Conservation (phyloP, 2,113 vertebrate species). For the Daubentonia madagascariensis region DNA sequence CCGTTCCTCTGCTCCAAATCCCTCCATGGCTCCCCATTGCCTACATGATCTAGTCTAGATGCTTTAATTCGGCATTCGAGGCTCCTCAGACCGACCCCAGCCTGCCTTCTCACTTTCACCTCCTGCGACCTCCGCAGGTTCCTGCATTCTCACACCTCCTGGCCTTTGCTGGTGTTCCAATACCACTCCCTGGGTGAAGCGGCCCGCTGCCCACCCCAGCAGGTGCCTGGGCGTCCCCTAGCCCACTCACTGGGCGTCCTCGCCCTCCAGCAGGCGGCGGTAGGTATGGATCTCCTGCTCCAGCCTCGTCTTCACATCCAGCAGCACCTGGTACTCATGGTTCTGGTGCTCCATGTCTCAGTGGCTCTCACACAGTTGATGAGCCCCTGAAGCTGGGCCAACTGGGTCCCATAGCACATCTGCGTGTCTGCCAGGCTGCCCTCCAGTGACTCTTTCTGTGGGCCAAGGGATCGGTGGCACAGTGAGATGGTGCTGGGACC, state of each 20-base stretch:
- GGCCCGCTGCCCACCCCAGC: not conserved
- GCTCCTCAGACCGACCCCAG: not conserved
- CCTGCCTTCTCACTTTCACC: not conserved
- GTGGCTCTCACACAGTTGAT: constrained; percentile 86
- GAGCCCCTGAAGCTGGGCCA: constrained; percentile 85
- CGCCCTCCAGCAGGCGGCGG: constrained; percentile 77
- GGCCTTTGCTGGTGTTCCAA: not conserved
- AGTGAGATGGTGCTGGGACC: not conserved
- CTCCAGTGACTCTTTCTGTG: constrained; percentile 90
- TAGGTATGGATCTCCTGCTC: constrained; percentile 82
- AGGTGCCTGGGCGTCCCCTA: accelerated
- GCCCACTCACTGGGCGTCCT: constrained; percentile 73
- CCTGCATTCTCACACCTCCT: not conserved
- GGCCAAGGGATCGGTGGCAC: accelerated
- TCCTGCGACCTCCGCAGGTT: not conserved
- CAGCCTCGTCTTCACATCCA: constrained; percentile 79
- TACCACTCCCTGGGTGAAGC: not conserved
- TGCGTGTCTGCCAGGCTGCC: constrained; percentile 88
- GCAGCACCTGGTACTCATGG: constrained; percentile 87
- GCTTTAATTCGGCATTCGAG: not conserved
- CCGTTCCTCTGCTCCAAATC: not conserved
- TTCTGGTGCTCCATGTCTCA: constrained; percentile 85
- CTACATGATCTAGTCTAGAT: not conserved
- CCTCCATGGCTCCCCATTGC: not conserved
- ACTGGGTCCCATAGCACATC: constrained; percentile 83